Evolutionary conservation across 1,140 invertebrate genomes (phyloP).

Genomic region (fruit fly (Drosophila melanogaster)): DNA sequence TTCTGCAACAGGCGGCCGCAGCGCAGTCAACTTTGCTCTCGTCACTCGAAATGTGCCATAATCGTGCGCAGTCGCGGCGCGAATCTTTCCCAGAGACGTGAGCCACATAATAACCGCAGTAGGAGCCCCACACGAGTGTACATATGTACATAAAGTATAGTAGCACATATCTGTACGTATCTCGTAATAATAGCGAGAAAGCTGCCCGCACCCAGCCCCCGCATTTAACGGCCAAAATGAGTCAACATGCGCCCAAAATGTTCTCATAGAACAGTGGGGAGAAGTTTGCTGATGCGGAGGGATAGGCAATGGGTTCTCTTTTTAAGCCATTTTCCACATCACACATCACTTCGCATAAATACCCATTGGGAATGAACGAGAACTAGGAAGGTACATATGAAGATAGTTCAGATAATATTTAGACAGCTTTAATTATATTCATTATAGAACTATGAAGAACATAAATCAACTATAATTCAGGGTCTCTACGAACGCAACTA

Average conservation of each 20-base stretch:
- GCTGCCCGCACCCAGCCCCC: conserved; percentile 36
- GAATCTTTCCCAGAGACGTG: conserved; percentile 73
- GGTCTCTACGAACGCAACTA: too few relatives aligned
- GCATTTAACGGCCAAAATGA: conserved; percentile 26
- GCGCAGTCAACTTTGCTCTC: conserved; percentile 53
- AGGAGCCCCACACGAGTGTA: conserved; percentile 25
- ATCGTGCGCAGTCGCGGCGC: conserved; percentile 77
- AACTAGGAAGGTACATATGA: too few relatives aligned
- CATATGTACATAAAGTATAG: conserved; percentile 9
- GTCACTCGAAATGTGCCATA: conserved; percentile 75
- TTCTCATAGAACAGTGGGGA: conserved; percentile 13
- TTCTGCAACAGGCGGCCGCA: conserved; percentile 64
- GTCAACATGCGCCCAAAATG: conserved; percentile 25
- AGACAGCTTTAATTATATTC: too few relatives aligned
- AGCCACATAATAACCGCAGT: conserved; percentile 72
- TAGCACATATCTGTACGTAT: conserved; percentile 19
- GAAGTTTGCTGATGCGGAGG: neutral
- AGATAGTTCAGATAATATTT: too few relatives aligned
- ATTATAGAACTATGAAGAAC: too few relatives aligned
- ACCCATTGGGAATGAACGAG: too few relatives aligned
- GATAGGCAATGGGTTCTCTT: neutral
- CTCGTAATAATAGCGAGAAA: conserved; percentile 64
- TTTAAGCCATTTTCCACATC: too few relatives aligned
- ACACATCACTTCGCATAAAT: too few relatives aligned
- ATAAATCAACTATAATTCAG: too few relatives aligned